Percentiles rank a stretch among this genome's conserved stretches.
Evolutionary conservation across 1,140 invertebrate genomes (phyloP).

Genomic region (Lanistes nyassanus): DNA sequence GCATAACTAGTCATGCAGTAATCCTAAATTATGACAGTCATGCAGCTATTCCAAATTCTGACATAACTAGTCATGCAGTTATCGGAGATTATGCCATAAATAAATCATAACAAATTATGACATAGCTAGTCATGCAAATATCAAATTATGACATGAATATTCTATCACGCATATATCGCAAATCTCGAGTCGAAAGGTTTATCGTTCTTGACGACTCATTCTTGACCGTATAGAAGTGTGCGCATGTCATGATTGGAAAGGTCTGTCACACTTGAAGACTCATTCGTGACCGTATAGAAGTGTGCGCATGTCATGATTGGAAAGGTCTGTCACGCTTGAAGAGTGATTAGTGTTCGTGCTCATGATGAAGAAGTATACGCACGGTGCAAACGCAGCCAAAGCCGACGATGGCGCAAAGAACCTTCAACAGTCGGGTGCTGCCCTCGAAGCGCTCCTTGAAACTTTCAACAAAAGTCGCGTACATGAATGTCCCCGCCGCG

Average conservation of each 20-base stretch:
- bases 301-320: not conserved
- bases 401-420: constrained; percentile 24
- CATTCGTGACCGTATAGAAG: not conserved
- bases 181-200: too few species aligned
- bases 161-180: too few species aligned
- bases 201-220: too few species aligned
- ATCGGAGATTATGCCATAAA: too few species aligned
- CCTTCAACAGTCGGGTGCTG: constrained; percentile 21
- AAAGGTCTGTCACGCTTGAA: not conserved
- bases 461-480: constrained; percentile 91
- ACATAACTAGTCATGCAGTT: too few species aligned
- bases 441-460: constrained; percentile 70
- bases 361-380: not conserved
- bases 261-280: not conserved
- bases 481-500: constrained; percentile 91
- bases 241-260: not conserved
- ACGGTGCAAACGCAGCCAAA: constrained; percentile 17
- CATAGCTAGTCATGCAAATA: too few species aligned
- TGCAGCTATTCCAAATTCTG: too few species aligned
- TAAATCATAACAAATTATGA: too few species aligned
- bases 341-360: not conserved
- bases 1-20: too few species aligned
- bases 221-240: too few species aligned
- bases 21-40: too few species aligned
- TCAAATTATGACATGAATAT: too few species aligned